Base-by-base conservation (phyloP, 2,797 vertebrate genomes). In the Crypturellus tataupa region DNA sequence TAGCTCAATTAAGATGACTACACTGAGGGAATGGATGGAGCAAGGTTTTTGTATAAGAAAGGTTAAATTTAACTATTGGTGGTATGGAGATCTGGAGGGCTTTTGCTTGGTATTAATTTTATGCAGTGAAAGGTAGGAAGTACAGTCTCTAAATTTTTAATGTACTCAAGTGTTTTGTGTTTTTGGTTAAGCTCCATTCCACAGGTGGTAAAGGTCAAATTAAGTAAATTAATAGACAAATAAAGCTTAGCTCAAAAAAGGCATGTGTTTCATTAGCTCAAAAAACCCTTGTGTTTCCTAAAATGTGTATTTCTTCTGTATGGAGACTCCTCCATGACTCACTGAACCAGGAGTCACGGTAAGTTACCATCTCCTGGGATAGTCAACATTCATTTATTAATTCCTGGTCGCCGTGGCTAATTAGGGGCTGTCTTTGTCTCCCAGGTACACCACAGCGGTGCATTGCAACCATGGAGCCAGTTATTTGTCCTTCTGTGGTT, bases 311-410 rank as follows among this genome's bases (percentile, higher is more conserved):
- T 89, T 53, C 33, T 89, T 91, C 92, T 87, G 40, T 81, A 56
- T 83, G 90, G 90, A 73, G 68, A 95, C 80, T 93, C 12, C 62
- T 87, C 75, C 93, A 53, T 87, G 93, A 97, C 85, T 96, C 72
- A 15, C 12, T 67, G 91, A 77, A 70, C 90, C 31, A 49, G 94
- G 94, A 90, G 59, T 89, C 81, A 20, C 81, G 94, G 85, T 46
- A 82, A 91, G 93, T 73, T 95, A 55, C 86, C 80, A 68, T 95
- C 70, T 68, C 92, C 85, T 95, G 88, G 77, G 95, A 94, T 93
- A 10, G 46, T 97, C 71, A 64, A 29, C 90, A 94, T 95, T 96
- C 94, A 97, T 97, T 96, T 96, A 92, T 97, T 95, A 96, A 95
- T 95, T 93, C 83, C 73, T 95, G 93, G 62, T 80, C 96, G 93